Evolutionary conservation across 2,888 invertebrate genomes (phyloP), one percentile per base, ranked within the genome.

Genomic region (Mylabris sibirica): DNA sequence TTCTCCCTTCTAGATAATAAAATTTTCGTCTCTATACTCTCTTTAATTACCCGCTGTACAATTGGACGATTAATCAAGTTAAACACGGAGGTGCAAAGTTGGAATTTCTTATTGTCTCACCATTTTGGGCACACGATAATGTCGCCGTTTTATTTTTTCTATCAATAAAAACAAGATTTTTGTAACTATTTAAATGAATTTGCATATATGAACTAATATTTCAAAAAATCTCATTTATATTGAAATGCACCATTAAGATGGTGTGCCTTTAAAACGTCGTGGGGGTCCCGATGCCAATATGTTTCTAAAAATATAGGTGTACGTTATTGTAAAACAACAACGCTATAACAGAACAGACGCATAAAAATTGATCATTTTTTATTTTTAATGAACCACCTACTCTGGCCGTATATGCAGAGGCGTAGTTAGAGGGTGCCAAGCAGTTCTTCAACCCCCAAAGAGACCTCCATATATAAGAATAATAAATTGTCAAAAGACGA

Each of bases 301-400:
- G 64, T 66, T 64, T 64, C 69, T 34, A n/a, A n/a, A 26, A 22
- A n/a, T n/a, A 24, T 12, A 59, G 20, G 20, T 49, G 30, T 30
- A 30, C 26, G 20, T 59, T 72, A 72, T 72, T 72, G 68, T 67
- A 69, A 60, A 64, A 67, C 68, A 73, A 63, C 71, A 72, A 73
- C 74, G 74, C 76, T 65, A 63, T 65, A 63, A 70, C 59, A 66
- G 59, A 57, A 62, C 59, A 67, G 64, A 67, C 59, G 68, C 30
- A 30, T 30, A 30, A 49, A 57, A 64, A 66, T 60, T 66, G 68
- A 74, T 75, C 78, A 75, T 79, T 80, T 77, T 76, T 80, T 80
- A 80, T 78, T 79, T 80, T 79, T 80, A 80, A 80, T 78, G 77
- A 79, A 75, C n/a, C n/a, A n/a, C n/a, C n/a, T n/a, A n/a, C n/a